Base-by-base conservation (phyloP, 1,140 invertebrate genomes). In the Drosophila biarmipes region DNA sequence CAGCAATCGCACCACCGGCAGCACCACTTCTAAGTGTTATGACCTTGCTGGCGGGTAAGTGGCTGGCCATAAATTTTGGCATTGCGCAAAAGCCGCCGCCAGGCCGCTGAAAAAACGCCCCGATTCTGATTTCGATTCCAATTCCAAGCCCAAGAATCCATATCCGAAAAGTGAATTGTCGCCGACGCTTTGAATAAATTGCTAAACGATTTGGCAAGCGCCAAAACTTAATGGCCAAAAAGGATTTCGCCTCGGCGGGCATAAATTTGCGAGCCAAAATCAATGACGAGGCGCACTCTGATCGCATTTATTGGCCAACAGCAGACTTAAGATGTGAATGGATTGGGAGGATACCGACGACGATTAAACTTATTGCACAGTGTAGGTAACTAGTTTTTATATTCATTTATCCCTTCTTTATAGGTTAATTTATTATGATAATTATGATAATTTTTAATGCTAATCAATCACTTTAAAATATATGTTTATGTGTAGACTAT, bases 121-220 rank as follows among this genome's bases (percentile, higher is more conserved):
- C 56, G 51, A 64, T 58, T 80, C 15, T 29, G 61, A 62, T 46
- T 62, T 35, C 40, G 40, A 42, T 40, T 40, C 15, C 38, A 46
- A 43, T 45, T 49, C 43, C 45, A 66, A 62, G 67, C 64, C 53
- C 38, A 75, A 67, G 73, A 75, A 71, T 64, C 56, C 45, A 78
- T 68, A 59, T 66, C 56, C 64, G 49, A 80, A 85, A 87, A 78
- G 82, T 87, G 82, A 87, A 87, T 87, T 87, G 82, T 87, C 78
- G 74, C 64, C 58, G 71, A 78, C 57, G 72, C 74, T 81, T 86
- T 78, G 69, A 86, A 86, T 81, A 86, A 71, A 78, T 74, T 74
- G 37, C 49, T 55, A 48, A 55, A 49, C 51, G 45, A 76, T 77
- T 73, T 68, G 73, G 67, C 57, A 75, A 79, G 75, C 61, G 66